Conservation (phyloP, 2,888 invertebrate genomes). For the Dasysyrphus tricinctus region DNA sequence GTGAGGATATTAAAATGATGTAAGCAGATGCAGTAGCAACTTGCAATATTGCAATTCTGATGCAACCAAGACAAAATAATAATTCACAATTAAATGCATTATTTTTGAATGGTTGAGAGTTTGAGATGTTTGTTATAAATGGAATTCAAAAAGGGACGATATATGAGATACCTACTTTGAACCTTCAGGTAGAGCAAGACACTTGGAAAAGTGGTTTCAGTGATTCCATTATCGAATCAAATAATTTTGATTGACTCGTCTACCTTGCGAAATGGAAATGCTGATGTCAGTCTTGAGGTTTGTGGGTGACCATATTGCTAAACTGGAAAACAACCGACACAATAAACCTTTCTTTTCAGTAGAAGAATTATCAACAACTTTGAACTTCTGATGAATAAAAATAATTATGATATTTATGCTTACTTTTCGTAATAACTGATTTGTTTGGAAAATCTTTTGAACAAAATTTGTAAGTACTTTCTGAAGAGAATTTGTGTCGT, state of each 20-base stretch:
- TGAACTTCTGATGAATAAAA: background rate
- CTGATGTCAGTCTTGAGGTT: background rate
- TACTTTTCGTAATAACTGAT: no score
- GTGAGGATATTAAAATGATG: conserved; percentile 24
- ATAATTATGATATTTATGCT: no score
- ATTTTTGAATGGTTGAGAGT: conserved; percentile 30
- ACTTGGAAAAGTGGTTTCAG: conserved; percentile 54
- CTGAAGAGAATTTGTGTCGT: no score
- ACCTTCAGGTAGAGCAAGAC: conserved; percentile 46
- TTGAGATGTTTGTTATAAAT: conserved; percentile 46
- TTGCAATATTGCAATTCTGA: conserved; percentile 35
- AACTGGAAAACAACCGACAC: background rate
- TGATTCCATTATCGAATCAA: conserved; percentile 52
- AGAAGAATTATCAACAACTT: background rate
- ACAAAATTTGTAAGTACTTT: no score
- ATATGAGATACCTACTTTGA: conserved; percentile 8
- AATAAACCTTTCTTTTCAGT: background rate
- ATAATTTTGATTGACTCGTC: conserved; percentile 46
- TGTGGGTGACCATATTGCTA: conserved; percentile 10
- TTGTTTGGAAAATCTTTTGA: no score
- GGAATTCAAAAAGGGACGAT: conserved; percentile 49
- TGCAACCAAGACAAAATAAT: conserved; percentile 59
- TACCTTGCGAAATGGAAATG: background rate
- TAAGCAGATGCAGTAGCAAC: background rate
- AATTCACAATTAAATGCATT: conserved; percentile 70